phyloP scores from a whole-genome alignment of 2,888 invertebrate species.

The Drosophila merina region DNA sequence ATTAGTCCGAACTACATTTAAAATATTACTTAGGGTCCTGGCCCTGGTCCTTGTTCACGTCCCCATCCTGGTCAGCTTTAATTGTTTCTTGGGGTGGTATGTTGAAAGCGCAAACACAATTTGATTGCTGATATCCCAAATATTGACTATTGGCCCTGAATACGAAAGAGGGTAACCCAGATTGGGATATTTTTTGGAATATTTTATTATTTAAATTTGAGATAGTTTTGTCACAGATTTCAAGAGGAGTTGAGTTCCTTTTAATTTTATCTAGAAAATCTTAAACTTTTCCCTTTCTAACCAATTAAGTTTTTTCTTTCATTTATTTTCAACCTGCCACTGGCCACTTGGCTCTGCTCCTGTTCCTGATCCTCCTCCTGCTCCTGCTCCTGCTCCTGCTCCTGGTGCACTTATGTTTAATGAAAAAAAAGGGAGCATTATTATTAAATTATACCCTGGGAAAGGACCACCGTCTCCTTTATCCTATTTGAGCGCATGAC shows the following conservation, averaged over 20 bases:
- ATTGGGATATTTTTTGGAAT: background rate
- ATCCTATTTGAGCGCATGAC: conserved; percentile 55
- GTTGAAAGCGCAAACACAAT: conserved; percentile 69
- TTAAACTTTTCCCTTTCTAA: background rate
- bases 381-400: background rate
- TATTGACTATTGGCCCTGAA: conserved; percentile 32
- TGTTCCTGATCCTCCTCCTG: background rate
- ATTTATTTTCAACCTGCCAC: conserved; percentile 32
- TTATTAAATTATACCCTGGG: conserved; percentile 68
- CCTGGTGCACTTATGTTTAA: conserved; percentile 71
- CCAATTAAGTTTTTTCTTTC: conserved; percentile 1
- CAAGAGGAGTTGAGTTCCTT: too few relatives aligned
- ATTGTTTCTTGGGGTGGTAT: conserved; percentile 66
- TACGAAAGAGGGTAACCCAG: conserved; percentile 5
- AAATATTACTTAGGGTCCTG: conserved; percentile 44
- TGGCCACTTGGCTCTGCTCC: conserved; percentile 3
- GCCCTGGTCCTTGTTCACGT: conserved; percentile 3
- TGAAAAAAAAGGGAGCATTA: conserved; percentile 66
- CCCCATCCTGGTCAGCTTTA: conserved; percentile 42
- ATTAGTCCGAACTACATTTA: conserved; percentile 69
- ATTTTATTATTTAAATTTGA: background rate
- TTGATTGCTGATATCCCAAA: conserved; percentile 56
- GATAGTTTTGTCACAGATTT: background rate
- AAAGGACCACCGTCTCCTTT: conserved; percentile 18
- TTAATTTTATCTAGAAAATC: background rate